phyloP scores from a whole-genome alignment of 2,797 vertebrate genomes.

The Myiothlypis coronata region DNA sequence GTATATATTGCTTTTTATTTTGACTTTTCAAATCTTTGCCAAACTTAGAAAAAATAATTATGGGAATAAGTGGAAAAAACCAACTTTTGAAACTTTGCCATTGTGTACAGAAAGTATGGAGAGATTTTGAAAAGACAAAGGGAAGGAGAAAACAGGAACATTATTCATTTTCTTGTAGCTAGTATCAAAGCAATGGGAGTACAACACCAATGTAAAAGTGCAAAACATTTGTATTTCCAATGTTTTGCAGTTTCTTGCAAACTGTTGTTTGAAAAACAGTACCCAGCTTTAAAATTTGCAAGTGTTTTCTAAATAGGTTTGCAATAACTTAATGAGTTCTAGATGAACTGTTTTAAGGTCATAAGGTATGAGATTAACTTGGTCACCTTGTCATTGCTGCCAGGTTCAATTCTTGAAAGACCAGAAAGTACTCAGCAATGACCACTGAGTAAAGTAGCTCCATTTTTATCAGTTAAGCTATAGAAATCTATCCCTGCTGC shows the following conservation, averaged over 20 bases:
- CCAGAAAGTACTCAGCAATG: neutral
- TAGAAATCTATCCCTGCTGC: neutral
- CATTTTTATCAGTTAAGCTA: neutral
- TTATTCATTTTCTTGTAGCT: neutral
- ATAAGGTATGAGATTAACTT: neutral
- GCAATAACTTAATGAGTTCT: neutral
- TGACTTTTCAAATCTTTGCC: neutral
- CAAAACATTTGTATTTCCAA: neutral
- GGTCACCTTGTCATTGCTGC: neutral
- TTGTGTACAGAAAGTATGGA: neutral
- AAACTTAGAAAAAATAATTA: neutral
- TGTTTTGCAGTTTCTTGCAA: neutral
- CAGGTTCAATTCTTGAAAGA: neutral
- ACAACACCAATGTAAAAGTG: neutral
- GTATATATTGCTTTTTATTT: neutral
- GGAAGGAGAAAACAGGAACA: neutral
- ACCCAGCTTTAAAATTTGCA: neutral
- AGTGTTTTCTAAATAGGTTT: neutral
- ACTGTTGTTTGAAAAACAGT: neutral
- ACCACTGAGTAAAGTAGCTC: neutral
- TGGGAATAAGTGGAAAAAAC: neutral
- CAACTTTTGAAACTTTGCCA: neutral
- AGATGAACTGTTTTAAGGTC: neutral
- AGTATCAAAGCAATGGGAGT: neutral
- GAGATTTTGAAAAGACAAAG: neutral